These are phyloP conservation scores for Synodontis membranacea DNA, from an alignment of 2,113 vertebrate genomes.

Conservation along the genomic window DNA sequence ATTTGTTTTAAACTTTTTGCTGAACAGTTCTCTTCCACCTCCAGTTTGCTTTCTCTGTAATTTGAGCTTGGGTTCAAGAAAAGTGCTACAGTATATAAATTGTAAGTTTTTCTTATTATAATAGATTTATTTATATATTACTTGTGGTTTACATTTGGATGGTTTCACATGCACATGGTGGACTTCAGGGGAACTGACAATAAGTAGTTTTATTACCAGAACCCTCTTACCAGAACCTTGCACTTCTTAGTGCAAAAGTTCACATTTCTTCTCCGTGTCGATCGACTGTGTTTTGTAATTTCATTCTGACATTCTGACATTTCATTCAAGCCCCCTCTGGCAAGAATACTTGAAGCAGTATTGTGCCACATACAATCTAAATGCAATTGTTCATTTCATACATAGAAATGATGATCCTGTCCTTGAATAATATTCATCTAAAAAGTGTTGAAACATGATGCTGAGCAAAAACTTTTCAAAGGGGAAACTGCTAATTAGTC, in stretches of 20 bases:
- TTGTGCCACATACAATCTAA: neutral
- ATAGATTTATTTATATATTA: neutral
- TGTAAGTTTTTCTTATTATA: neutral
- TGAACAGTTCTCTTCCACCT: neutral
- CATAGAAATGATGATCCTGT: constrained; percentile 15
- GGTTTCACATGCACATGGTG: neutral
- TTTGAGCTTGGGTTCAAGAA: neutral
- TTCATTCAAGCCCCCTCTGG: neutral
- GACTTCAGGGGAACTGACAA: neutral
- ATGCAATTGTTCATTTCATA: neutral
- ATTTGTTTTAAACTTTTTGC: neutral
- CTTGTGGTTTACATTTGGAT: constrained; percentile 18
- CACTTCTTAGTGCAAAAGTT: neutral
- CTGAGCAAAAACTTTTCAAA: constrained; percentile 33
- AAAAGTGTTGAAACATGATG: constrained; percentile 23
- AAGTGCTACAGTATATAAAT: neutral
- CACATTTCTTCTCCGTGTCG: neutral
- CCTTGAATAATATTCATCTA: constrained; percentile 20
- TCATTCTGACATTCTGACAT: neutral
- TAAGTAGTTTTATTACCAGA: neutral
- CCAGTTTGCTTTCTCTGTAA: neutral
- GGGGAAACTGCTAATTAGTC: constrained; percentile 44
- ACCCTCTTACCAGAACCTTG: neutral
- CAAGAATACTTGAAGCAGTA: neutral
- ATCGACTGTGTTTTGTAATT: neutral